A percentile compares a stretch with the other conserved stretches of the same genome.
Conservation (phyloP, 2,113 vertebrate genomes). For the Tautogolabrus adspersus region DNA sequence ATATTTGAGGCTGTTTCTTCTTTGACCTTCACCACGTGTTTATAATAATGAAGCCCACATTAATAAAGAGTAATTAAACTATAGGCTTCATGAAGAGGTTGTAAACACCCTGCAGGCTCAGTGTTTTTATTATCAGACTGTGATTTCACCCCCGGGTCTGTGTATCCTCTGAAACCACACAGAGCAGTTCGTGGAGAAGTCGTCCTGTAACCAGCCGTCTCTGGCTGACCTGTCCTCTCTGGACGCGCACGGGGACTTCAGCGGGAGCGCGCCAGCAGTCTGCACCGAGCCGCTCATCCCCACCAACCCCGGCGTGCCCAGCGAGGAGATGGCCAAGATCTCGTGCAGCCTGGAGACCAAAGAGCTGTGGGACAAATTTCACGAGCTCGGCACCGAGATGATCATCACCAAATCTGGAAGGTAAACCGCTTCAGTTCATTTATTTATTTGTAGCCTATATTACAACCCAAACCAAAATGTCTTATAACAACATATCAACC, state of each 20-base stretch:
- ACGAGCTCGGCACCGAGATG: slow-evolving; percentile 98
- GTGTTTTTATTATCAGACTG: too few relatives aligned
- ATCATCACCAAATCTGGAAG: slow-evolving; percentile 99
- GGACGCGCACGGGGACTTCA: slow-evolving; percentile 89
- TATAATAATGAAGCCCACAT: too few relatives aligned
- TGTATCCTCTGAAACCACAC: neutral
- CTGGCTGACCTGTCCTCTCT: slow-evolving; percentile 89
- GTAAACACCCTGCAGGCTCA: too few relatives aligned
- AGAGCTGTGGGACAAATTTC: slow-evolving; percentile 99
- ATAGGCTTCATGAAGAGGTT: too few relatives aligned
- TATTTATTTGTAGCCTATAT: too few relatives aligned
- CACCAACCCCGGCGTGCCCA: slow-evolving; percentile 91
- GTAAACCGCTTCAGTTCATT: slow-evolving; percentile 71
- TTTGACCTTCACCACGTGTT: too few relatives aligned
- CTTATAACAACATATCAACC: too few relatives aligned
- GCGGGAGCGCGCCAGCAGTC: slow-evolving; percentile 83
- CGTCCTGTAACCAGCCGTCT: slow-evolving; percentile 90
- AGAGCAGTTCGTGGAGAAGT: slow-evolving; percentile 98
- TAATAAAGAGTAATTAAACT: too few relatives aligned
- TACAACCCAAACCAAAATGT: too few relatives aligned
- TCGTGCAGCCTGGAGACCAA: slow-evolving; percentile 97
- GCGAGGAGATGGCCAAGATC: slow-evolving; percentile 98
- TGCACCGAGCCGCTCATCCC: slow-evolving; percentile 97
- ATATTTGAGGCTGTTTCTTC: too few relatives aligned
- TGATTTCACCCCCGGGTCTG: too few relatives aligned